These are phyloP conservation scores for Micronycteris hirsuta DNA, from an alignment of 2,113 vertebrate genomes.

Conservation along the genomic window DNA sequence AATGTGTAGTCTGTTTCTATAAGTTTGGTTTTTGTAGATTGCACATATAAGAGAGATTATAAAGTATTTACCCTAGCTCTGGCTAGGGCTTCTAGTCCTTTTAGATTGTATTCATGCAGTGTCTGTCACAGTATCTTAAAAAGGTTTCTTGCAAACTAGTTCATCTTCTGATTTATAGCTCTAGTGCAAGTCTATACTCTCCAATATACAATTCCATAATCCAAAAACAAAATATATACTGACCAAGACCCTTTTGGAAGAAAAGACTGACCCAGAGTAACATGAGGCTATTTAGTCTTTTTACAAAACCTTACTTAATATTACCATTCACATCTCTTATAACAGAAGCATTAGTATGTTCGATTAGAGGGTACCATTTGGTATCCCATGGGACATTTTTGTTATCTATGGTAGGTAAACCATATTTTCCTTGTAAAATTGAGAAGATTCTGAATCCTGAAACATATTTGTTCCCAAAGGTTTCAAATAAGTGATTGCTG, in stretches of 20 bases:
- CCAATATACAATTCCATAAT: background rate
- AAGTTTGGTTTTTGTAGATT: background rate
- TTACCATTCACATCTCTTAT: background rate
- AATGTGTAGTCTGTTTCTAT: background rate
- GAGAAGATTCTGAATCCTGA: background rate
- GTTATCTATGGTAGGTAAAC: background rate
- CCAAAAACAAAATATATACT: background rate
- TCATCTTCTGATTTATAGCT: background rate
- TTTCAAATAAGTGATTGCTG: slow-evolving; percentile 15
- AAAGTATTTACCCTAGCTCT: background rate
- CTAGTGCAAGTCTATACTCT: background rate
- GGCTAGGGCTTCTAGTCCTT: background rate
- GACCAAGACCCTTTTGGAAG: background rate
- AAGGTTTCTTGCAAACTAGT: background rate
- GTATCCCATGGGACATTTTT: background rate
- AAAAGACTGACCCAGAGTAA: background rate
- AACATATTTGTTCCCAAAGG: background rate
- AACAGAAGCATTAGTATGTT: background rate
- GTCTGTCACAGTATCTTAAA: background rate
- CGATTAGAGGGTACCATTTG: background rate
- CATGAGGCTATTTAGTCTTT: background rate
- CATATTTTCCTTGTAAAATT: slow-evolving; percentile 12
- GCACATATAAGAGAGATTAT: background rate
- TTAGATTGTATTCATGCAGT: background rate
- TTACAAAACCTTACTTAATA: background rate